Percentiles rank a stretch among this genome's conserved stretches.
Evolutionary conservation across 2,888 invertebrate species (phyloP).

Genomic region (Calliopum simillimum): DNA sequence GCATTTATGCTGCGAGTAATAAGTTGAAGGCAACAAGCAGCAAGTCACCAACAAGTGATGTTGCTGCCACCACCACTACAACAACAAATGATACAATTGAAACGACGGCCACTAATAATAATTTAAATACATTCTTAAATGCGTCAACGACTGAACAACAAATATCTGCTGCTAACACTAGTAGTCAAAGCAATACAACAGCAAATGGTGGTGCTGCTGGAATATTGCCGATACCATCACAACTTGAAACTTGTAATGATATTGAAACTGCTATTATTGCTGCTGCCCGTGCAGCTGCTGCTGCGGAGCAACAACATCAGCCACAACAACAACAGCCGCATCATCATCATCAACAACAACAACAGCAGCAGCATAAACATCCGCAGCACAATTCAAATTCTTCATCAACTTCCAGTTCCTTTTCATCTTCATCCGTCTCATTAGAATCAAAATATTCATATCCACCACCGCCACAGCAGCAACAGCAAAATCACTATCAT

Average conservation of each 20-base stretch:
- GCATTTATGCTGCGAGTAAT: slow-evolving; percentile 50
- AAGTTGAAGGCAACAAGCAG: slow-evolving; percentile 40
- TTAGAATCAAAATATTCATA: slow-evolving; percentile 37
- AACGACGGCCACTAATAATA: slow-evolving; percentile 28
- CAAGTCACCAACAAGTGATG: slow-evolving; percentile 37
- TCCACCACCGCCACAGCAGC: slow-evolving; percentile 38
- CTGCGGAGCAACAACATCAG: slow-evolving; percentile 39
- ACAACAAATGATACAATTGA: slow-evolving; percentile 3
- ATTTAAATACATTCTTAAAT: slow-evolving; percentile 30
- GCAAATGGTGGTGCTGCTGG: slow-evolving; percentile 17
- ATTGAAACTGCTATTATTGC: slow-evolving; percentile 64
- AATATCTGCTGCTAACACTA: slow-evolving; percentile 31
- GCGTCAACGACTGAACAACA: slow-evolving; percentile 18
- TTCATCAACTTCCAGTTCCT: slow-evolving; percentile 49
- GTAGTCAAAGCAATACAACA: slow-evolving; percentile 38
- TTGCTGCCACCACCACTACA: slow-evolving; percentile 22
- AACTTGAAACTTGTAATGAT: slow-evolving; percentile 64
- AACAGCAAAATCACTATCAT: slow-evolving; percentile 40
- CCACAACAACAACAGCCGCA: slow-evolving; percentile 42
- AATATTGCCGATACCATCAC: slow-evolving; percentile 48
- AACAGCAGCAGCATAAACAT: slow-evolving; percentile 43
- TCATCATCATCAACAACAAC: slow-evolving; percentile 30
- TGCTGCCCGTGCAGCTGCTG: slow-evolving; percentile 61
- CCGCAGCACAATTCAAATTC: slow-evolving; percentile 41
- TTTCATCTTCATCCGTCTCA: slow-evolving; percentile 43